A percentile compares a stretch with the other conserved stretches of the same genome.
Conservation (phyloP, 2,888 invertebrate species). For the Macrosiphum euphorbiae region DNA sequence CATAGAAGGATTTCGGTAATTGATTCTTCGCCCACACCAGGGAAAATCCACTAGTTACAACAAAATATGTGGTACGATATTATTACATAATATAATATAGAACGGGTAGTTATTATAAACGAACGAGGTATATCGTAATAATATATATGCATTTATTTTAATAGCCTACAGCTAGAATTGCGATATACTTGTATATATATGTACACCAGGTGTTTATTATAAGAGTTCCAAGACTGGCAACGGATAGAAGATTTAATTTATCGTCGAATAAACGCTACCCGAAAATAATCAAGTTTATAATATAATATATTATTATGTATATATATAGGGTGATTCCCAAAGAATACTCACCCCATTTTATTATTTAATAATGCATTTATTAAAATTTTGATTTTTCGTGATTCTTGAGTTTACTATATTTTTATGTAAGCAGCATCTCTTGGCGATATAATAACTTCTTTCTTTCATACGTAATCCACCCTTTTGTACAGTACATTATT, state of each 20-base stretch:
- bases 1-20: neutral
- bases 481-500: no score
- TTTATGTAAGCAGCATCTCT: neutral
- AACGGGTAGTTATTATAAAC: neutral
- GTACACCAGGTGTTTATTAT: neutral
- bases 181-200: neutral
- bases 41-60: neutral
- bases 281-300: constrained; percentile 19
- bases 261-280: constrained; percentile 10
- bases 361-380: neutral
- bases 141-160: neutral
- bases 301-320: neutral
- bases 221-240: neutral
- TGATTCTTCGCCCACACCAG: neutral
- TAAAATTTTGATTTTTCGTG: neutral
- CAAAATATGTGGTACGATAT: neutral
- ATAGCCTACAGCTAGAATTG: neutral
- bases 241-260: constrained; percentile 24
- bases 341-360: neutral
- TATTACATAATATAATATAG: neutral
- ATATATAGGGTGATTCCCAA: neutral
- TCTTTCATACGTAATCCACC: no score
- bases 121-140: neutral
- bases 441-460: no score
- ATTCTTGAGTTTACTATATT: neutral